phyloP scores from a whole-genome alignment of 53 echinoderm and acorn worm species.

The Holothuria leucospilota region DNA sequence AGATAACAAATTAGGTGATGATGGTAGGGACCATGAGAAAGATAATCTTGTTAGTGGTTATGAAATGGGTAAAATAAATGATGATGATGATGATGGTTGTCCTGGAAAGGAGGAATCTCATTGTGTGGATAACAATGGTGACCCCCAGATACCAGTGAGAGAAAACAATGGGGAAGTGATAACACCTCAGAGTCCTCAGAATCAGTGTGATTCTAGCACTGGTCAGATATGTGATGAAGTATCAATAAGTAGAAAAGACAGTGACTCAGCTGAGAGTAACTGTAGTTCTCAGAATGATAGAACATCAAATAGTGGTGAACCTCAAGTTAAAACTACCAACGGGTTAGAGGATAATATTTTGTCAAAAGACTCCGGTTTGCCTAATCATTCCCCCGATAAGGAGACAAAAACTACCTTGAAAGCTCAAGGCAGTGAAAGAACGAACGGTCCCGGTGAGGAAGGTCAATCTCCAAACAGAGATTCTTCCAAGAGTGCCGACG shows the following conservation, averaged over 20 bases:
- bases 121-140: conserved; percentile 23
- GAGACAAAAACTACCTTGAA: conserved; percentile 22
- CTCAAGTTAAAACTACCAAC: conserved; percentile 21
- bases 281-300: conserved; percentile 9
- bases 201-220: conserved; percentile 32
- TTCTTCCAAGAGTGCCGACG: not conserved
- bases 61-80: not conserved
- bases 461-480: not conserved
- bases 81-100: not conserved
- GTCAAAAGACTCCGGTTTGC: conserved; percentile 33
- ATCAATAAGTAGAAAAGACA: conserved; percentile 14
- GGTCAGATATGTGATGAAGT: conserved; percentile 4
- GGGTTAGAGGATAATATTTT: conserved; percentile 11
- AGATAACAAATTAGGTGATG: not conserved
- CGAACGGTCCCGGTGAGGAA: conserved; percentile 36
- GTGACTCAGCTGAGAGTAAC: conserved; percentile 26
- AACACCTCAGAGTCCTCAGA: conserved; percentile 27
- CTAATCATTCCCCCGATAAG: conserved; percentile 31
- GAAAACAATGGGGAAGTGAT: conserved; percentile 45
- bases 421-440: conserved; percentile 23
- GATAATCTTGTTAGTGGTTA: not conserved
- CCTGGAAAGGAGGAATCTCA: not conserved
- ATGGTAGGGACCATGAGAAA: not conserved
- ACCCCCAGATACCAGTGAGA: conserved; percentile 5
- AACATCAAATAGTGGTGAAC: conserved; percentile 10